Evolutionary conservation across 2,113 vertebrate species (phyloP).

Genomic region (Varanus salvator): DNA sequence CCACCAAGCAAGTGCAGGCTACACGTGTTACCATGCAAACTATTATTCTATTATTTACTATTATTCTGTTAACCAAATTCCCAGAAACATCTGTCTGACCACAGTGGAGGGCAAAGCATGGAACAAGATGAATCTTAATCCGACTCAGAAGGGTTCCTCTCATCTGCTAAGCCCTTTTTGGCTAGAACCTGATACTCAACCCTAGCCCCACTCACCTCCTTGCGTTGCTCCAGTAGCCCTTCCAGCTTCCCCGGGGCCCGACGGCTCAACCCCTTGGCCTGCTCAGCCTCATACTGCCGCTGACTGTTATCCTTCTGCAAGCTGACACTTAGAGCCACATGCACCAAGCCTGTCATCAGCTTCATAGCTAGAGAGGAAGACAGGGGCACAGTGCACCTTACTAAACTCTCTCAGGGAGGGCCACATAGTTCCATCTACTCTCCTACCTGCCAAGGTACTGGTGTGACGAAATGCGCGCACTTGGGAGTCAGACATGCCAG

Average conservation of each 20-base stretch:
- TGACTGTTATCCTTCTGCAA: slow-evolving; percentile 69
- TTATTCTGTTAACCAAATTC: neutral
- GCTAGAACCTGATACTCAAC: neutral
- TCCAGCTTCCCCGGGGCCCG: slow-evolving; percentile 67
- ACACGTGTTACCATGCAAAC: neutral
- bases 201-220: slow-evolving; percentile 56
- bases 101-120: no score
- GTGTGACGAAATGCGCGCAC: slow-evolving; percentile 92
- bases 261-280: slow-evolving; percentile 59
- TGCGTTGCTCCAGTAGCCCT: slow-evolving; percentile 66
- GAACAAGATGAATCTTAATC: no score
- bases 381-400: neutral
- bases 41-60: no score
- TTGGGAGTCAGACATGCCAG: slow-evolving; percentile 89
- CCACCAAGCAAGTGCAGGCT: neutral
- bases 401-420: neutral
- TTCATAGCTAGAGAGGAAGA: slow-evolving; percentile 70
- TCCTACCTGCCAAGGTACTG: slow-evolving; percentile 87
- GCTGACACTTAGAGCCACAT: slow-evolving; percentile 64
- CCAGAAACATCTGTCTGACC: neutral
- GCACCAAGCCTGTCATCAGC: slow-evolving; percentile 73
- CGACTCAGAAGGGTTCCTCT: neutral
- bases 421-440: neutral
- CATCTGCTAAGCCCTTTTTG: neutral
- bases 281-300: slow-evolving; percentile 72